phyloP scores from a whole-genome alignment of 2,113 vertebrate genomes.

The Apistogramma diplotaenia region DNA sequence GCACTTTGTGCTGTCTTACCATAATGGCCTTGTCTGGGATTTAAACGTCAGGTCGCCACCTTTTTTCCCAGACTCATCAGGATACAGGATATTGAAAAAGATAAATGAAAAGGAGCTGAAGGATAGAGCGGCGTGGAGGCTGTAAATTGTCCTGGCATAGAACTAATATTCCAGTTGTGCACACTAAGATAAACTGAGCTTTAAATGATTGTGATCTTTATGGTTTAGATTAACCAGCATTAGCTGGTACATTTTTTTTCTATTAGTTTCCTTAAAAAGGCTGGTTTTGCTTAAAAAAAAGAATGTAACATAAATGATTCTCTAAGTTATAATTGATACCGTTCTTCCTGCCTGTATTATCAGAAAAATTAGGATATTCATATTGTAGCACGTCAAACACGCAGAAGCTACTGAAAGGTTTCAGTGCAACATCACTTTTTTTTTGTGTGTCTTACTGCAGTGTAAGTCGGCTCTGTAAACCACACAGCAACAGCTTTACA shows the following conservation, averaged over 20 bases:
- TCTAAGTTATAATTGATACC: not conserved
- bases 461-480: not conserved
- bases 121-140: conserved; percentile 46
- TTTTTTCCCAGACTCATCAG: conserved; percentile 56
- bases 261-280: not conserved
- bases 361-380: not conserved
- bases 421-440: not conserved
- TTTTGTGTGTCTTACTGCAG: not conserved
- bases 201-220: conserved; percentile 54
- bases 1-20: conserved; percentile 59
- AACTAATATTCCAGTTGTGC: conserved; percentile 36
- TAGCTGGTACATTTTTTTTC: conserved; percentile 32
- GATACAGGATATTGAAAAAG: conserved; percentile 74
- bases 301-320: not conserved
- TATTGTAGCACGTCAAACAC: not conserved
- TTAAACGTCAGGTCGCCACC: conserved; percentile 71
- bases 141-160: conserved; percentile 18
- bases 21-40: conserved; percentile 67
- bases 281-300: not conserved
- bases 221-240: conserved; percentile 23
- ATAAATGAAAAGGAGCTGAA: conserved; percentile 65
- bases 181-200: conserved; percentile 33
- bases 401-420: not conserved
- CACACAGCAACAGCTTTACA: not conserved
- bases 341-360: not conserved